Conservation (phyloP, 2,888 invertebrate genomes). For the Yponomeuta malinellus region DNA sequence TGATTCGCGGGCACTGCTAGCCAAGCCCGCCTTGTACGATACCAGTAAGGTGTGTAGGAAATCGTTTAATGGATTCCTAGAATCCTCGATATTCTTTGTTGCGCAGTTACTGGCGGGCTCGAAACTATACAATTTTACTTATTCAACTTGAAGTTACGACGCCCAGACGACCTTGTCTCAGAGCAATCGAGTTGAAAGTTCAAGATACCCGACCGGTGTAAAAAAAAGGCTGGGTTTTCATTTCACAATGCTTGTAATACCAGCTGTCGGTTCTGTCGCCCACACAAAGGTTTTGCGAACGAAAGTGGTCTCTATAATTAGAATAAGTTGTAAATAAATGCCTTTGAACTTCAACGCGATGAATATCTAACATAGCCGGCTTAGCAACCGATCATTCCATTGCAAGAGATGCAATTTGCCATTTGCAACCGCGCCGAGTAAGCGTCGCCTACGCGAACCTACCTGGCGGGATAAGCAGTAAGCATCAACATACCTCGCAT, state of each 20-base stretch:
- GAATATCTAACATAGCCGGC: neutral
- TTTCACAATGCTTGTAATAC: slow-evolving; percentile 2
- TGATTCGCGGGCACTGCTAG: neutral
- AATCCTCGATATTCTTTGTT: slow-evolving; percentile 48
- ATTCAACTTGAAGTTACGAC: slow-evolving; percentile 39
- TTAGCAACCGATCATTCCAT: neutral
- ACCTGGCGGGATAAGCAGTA: slow-evolving; percentile 30
- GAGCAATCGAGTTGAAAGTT: slow-evolving; percentile 33
- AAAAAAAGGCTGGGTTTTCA: slow-evolving; percentile 17
- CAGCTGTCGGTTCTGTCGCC: neutral
- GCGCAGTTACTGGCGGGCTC: slow-evolving; percentile 47
- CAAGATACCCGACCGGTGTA: slow-evolving; percentile 25
- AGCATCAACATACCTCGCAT: slow-evolving; percentile 64
- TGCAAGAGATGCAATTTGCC: neutral
- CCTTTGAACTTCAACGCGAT: neutral
- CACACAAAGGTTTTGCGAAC: neutral
- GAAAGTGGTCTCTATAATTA: neutral
- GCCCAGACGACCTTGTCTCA: slow-evolving; percentile 41
- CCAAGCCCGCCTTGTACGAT: slow-evolving; percentile 22
- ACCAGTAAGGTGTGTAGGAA: slow-evolving; percentile 52
- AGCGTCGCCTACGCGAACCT: slow-evolving; percentile 14
- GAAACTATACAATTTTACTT: slow-evolving; percentile 10
- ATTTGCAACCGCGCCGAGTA: neutral
- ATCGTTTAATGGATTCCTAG: slow-evolving; percentile 54
- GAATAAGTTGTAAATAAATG: too few species aligned